Conservation (phyloP, 2,797 vertebrate species). For the Pristis pectinata region DNA sequence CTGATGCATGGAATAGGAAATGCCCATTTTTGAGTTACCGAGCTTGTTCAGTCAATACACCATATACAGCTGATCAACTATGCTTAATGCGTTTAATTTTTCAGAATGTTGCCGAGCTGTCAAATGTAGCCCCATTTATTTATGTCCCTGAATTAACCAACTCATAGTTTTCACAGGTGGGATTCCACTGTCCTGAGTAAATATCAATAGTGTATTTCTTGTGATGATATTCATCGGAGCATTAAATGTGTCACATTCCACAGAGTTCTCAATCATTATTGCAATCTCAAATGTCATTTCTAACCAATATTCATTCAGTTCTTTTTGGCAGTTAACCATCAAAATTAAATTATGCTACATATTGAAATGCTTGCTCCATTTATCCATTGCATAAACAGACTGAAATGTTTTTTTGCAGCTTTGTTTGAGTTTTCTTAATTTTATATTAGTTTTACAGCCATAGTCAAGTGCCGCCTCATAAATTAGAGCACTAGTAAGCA, state of each 20-base stretch:
- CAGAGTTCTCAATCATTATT: neutral
- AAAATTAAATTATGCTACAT: neutral
- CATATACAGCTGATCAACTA: neutral
- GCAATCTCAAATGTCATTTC: neutral
- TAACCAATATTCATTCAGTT: neutral
- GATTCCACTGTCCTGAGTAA: neutral
- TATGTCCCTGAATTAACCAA: neutral
- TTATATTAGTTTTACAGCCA: neutral
- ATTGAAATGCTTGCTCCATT: neutral
- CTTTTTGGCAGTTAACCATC: neutral
- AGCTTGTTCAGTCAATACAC: neutral
- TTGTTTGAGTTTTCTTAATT: neutral
- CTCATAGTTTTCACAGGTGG: neutral
- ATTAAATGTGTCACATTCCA: neutral
- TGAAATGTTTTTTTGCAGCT: neutral
- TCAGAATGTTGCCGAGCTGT: neutral
- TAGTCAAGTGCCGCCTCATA: neutral
- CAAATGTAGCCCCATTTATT: neutral
- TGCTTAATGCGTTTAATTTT: neutral
- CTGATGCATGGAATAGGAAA: too few relatives aligned
- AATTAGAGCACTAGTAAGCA: slow-evolving; percentile 20
- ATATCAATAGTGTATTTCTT: neutral
- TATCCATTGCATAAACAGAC: neutral
- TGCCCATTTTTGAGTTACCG: neutral
- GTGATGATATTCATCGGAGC: neutral